A percentile compares a stretch with the other conserved stretches of the same genome.
Conservation (phyloP, 1,140 invertebrate species). For the Listronotus oregonensis region DNA sequence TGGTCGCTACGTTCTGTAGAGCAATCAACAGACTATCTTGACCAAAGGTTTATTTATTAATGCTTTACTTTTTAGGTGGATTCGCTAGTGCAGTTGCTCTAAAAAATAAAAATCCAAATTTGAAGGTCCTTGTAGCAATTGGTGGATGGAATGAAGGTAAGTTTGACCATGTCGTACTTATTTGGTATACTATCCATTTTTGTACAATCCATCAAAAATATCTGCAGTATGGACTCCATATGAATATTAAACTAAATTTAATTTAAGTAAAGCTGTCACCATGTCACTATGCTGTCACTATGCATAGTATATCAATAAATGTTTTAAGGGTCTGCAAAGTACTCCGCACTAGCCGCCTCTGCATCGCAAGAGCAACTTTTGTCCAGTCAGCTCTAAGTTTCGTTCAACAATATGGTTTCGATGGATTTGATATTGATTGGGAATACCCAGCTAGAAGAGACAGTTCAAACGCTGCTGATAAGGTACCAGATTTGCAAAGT, state of each 20-base stretch:
- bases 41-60: not conserved
- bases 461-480: slow-evolving; percentile 58
- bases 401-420: slow-evolving; percentile 69
- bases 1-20: too few relatives aligned
- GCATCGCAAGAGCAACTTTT: slow-evolving; percentile 62
- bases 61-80: slow-evolving; percentile 34
- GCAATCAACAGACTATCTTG: too few relatives aligned
- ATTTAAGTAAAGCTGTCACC: too few relatives aligned
- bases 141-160: slow-evolving; percentile 78
- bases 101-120: slow-evolving; percentile 65
- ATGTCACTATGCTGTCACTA: too few relatives aligned
- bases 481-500: too few relatives aligned
- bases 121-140: slow-evolving; percentile 73
- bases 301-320: not conserved
- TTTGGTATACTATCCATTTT: too few relatives aligned
- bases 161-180: too few relatives aligned
- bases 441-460: slow-evolving; percentile 76
- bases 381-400: slow-evolving; percentile 65
- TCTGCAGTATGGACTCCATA: too few relatives aligned
- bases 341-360: slow-evolving; percentile 59
- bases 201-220: too few relatives aligned
- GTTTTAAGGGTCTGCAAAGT: slow-evolving; percentile 61
- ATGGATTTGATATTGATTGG: slow-evolving; percentile 84
- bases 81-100: slow-evolving; percentile 61
- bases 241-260: too few relatives aligned